Percentiles rank a stretch among this genome's conserved stretches.
These are phyloP conservation scores for Epizoanthus stellaris DNA, from an alignment of 92 coral and sea anemone genomes.

Conservation along the genomic window DNA sequence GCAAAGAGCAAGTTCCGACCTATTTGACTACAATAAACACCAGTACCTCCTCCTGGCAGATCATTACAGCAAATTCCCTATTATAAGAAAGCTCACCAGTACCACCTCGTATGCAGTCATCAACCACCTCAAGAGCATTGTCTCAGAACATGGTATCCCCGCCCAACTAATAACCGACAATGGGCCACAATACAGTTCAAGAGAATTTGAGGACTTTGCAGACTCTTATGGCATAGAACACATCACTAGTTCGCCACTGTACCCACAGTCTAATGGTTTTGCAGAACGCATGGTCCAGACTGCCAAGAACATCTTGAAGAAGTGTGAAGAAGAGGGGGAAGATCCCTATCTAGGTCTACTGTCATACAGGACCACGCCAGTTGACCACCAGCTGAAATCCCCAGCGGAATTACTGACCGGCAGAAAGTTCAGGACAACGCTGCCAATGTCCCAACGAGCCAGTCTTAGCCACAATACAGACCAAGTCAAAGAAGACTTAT, in stretches of 20 bases:
- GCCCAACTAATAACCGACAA: slow-evolving; percentile 43
- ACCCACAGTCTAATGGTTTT: slow-evolving; percentile 66
- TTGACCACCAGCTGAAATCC: slow-evolving; percentile 49
- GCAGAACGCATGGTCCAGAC: slow-evolving; percentile 67
- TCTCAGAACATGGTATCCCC: slow-evolving; percentile 59
- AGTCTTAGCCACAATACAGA: neutral
- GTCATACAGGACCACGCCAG: slow-evolving; percentile 54
- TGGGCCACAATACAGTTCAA: slow-evolving; percentile 36
- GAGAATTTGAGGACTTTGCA: slow-evolving; percentile 35
- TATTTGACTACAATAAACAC: slow-evolving; percentile 59
- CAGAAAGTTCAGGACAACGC: slow-evolving; percentile 51
- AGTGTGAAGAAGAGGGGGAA: slow-evolving; percentile 53
- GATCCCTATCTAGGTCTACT: slow-evolving; percentile 64
- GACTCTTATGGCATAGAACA: slow-evolving; percentile 34
- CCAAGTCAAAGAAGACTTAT: too few relatives aligned
- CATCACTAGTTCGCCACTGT: slow-evolving; percentile 34
- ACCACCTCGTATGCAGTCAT: slow-evolving; percentile 64
- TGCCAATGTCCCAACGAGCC: slow-evolving; percentile 44
- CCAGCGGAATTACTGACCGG: slow-evolving; percentile 61
- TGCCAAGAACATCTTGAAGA: slow-evolving; percentile 40
- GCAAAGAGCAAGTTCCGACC: slow-evolving; percentile 60
- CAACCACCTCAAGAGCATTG: slow-evolving; percentile 63
- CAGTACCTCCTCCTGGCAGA: slow-evolving; percentile 51
- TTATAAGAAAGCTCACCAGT: slow-evolving; percentile 55
- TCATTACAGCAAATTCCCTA: slow-evolving; percentile 69